Evolutionary conservation across 2,797 vertebrate species (phyloP), one percentile per base, ranked within the genome.

Genomic region (Pteronotus mesoamericanus): DNA sequence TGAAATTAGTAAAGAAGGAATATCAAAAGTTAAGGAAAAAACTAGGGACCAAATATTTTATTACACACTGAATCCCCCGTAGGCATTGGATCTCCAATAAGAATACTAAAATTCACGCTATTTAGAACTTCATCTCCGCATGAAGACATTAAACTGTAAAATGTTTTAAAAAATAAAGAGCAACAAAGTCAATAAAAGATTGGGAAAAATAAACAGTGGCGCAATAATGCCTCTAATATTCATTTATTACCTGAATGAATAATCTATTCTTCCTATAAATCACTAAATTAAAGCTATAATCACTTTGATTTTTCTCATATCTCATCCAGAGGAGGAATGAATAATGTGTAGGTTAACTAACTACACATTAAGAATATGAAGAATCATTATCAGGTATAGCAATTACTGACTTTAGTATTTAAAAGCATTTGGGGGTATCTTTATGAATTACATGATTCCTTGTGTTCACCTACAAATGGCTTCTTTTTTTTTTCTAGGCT

Each of bases 241-340:
- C 34, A 88, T 53, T 64, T 93, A 69, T 74, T 97, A 75, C 86
- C 46, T 92, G 95, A 95, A 88, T 80, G 59, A 89, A 82, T 86
- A 84, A 88, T 71, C 85, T 77, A 55, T 72, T 91, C 44, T 69
- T 68, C 26, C 79, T 94, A 29, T 79, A 94, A 96, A 88, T 92
- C 91, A 95, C 84, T 46, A 57, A 37, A 44, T 75, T 89, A 97
- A 86, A 64, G 21, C 42, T 51, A n/a, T 57, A 90, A 71, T 64
- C 29, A 6, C 15, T n/a, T 61, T 95, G 48, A 88, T 74, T 89
- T 83, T 89, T 59, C 44, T 91, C 59, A 69, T 74, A 83, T 82
- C 10, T 92, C 53, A 86, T 55, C 21, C 55, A 84, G 77, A 61
- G 22, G 14, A 93, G 15, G 32, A 85, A 93, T 89, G 57, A 95